Evolutionary conservation across 2,113 vertebrate genomes (phyloP).

Genomic region (Heterocephalus glaber): DNA sequence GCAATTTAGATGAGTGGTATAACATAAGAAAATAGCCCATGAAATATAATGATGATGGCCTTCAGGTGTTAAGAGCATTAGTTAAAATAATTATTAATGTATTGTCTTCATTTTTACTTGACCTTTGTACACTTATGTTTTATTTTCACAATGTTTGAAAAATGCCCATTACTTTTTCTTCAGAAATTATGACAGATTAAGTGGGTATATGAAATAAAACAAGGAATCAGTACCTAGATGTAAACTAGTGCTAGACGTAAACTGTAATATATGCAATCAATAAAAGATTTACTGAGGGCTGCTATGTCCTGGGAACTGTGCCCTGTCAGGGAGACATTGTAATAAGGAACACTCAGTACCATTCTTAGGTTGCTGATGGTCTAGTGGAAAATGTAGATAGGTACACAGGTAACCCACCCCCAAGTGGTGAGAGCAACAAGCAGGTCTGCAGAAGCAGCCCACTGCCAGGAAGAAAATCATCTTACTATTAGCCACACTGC

Average conservation of each 20-base stretch:
- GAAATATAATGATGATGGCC: neutral
- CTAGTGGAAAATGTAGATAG: neutral
- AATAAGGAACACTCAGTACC: neutral
- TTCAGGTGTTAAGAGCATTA: neutral
- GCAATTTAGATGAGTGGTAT: neutral
- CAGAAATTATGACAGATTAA: conserved; percentile 3
- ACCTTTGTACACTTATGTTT: conserved; percentile 31
- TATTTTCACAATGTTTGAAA: neutral
- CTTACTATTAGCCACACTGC: neutral
- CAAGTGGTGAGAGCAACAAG: neutral
- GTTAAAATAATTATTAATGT: neutral
- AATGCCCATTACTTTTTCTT: neutral
- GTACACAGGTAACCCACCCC: neutral
- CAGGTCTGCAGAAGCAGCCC: neutral
- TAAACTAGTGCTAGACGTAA: neutral
- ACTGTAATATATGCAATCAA: neutral
- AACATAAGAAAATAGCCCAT: neutral
- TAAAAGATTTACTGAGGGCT: neutral
- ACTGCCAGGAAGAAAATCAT: neutral
- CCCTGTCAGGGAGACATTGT: neutral
- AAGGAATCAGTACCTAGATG: neutral
- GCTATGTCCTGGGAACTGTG: neutral
- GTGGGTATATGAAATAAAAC: neutral
- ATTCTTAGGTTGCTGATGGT: neutral
- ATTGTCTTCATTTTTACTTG: conserved; percentile 40